phyloP scores from a whole-genome alignment of 53 echinoderm and acorn worm genomes.

The Arbacia lixula region DNA sequence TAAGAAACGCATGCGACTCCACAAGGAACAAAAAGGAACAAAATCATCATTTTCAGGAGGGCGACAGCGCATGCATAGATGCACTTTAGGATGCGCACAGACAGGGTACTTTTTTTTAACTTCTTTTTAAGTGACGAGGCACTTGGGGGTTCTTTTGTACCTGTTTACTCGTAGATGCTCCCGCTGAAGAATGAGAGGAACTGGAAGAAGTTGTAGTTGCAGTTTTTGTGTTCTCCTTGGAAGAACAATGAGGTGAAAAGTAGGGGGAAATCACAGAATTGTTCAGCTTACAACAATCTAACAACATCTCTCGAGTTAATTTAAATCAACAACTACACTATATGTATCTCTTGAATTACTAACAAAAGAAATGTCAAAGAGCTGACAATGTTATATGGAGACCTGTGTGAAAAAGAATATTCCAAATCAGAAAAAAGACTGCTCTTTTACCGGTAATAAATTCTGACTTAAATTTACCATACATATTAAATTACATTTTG shows the following conservation, averaged over 20 bases:
- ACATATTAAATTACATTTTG: no score
- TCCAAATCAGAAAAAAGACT: no score
- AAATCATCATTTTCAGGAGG: background rate
- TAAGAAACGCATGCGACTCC: slow-evolving; percentile 19
- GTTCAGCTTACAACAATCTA: no score
- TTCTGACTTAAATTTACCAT: no score
- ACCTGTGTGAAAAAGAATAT: no score
- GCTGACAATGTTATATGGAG: no score
- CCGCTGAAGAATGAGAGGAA: slow-evolving; percentile 44
- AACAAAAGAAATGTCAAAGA: no score
- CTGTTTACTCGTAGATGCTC: slow-evolving; percentile 54
- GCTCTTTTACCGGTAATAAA: no score
- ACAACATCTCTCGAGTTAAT: no score
- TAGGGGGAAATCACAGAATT: slow-evolving; percentile 23
- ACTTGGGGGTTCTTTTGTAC: slow-evolving; percentile 19
- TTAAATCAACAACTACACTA: no score
- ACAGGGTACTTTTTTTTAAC: slow-evolving; percentile 6
- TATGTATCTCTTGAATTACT: no score
- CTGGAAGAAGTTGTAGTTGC: slow-evolving; percentile 40
- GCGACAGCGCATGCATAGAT: slow-evolving; percentile 46
- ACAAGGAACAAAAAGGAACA: background rate
- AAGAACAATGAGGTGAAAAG: background rate
- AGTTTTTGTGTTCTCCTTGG: slow-evolving; percentile 55
- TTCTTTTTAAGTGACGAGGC: no score
- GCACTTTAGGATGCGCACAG: slow-evolving; percentile 29